Conservation (phyloP, 2,888 invertebrate genomes). For the Creontiades dilutus region DNA sequence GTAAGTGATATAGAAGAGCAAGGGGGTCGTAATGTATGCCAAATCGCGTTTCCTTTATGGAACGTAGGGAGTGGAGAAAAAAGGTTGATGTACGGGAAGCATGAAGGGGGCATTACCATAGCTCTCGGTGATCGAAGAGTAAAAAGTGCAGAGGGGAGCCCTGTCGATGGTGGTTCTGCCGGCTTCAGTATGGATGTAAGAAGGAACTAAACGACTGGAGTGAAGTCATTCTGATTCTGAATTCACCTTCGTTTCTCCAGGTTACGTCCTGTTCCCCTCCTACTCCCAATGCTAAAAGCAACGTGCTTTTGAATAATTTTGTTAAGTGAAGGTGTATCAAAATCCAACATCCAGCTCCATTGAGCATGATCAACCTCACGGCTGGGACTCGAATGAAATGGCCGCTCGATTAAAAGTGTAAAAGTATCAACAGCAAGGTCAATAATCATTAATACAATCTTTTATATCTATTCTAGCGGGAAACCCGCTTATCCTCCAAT, state of each 20-base stretch:
- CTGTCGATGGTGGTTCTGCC: neutral
- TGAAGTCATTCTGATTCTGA: slow-evolving; percentile 19
- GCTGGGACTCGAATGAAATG: no score
- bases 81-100: slow-evolving; percentile 19
- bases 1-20: neutral
- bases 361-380: no score
- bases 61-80: neutral
- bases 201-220: neutral
- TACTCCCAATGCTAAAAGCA: no score
- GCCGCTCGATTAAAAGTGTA: no score
- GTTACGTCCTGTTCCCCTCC: no score
- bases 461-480: no score
- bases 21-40: neutral
- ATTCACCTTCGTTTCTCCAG: neutral
- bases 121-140: neutral
- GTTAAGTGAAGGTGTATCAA: neutral
- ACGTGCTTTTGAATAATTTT: neutral
- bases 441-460: no score
- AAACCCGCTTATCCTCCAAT: no score
- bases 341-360: no score
- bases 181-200: neutral
- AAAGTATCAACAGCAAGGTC: no score
- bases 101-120: slow-evolving; percentile 16
- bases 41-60: neutral
- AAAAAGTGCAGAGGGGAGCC: neutral